Base-by-base conservation (phyloP, 2,113 vertebrate genomes). In the Pseudopodoces humilis region DNA sequence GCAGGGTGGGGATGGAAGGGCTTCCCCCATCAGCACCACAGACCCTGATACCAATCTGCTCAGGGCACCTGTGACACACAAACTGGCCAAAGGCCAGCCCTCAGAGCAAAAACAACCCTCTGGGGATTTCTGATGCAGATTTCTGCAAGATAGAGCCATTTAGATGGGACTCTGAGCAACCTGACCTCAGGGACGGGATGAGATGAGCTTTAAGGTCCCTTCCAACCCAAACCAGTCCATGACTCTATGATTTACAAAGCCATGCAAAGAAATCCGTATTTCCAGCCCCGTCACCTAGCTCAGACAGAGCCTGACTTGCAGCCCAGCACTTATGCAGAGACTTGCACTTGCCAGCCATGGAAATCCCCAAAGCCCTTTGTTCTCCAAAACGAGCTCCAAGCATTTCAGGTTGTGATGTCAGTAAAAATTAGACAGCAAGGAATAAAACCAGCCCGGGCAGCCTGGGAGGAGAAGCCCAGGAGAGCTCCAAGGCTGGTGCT, bases 341-440 rank as follows among this genome's bases (percentile, higher is more conserved):
- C 85, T 58, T 68, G 68, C 49, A 14, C 20, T 39, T n/a, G 43
- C 64, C 85, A 33, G 79, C 11, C 2, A 14, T 87, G 93, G 95
- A 97, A 97, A 97, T 93, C 96, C 96, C 95, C 94, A 33, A 30
- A 83, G 83, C 86, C 67, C 86, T 95, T 86, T 95, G 95, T 94
- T 95, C 92, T 97, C 58, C 83, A 39, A 91, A 95, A 81, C 0
- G 6, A 81, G 74, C 10, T 50, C 28, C 62, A 52, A 87, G 71
- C 11, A 15, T 72, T 93, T 83, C 72, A 55, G 76, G 77, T 58
- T 83, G 83, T 84, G 43, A 53, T 6, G 43, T 56, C 33, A 21
- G 13, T 39, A 15, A 86, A n/a, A 88, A 84, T 41, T 13, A 63
- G 76, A 55, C 87, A 52, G 63, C 16, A 30, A 33, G 0, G 22